A percentile compares a stretch with the other conserved stretches of the same genome.
Conservation (phyloP, 2,797 vertebrate species). For the Enteromius thamalakanensis region DNA sequence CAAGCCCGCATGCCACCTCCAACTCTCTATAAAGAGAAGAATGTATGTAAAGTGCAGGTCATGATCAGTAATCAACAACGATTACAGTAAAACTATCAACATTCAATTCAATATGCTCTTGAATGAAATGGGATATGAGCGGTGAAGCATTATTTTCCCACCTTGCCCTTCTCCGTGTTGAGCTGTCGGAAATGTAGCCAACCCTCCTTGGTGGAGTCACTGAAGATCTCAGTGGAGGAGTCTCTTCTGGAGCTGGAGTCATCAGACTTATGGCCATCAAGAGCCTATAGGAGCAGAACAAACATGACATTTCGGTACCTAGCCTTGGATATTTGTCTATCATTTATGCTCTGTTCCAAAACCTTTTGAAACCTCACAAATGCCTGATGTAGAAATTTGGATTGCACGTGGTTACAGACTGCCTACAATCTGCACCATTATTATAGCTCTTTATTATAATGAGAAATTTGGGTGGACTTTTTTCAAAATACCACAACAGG, state of each 20-base stretch:
- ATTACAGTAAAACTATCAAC: neutral
- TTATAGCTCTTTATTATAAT: neutral
- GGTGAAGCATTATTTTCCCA: constrained; percentile 61
- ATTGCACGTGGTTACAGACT: neutral
- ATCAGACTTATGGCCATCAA: constrained; percentile 87
- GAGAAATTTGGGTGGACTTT: neutral
- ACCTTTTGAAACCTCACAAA: neutral
- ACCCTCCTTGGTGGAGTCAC: constrained; percentile 92
- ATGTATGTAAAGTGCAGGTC: neutral
- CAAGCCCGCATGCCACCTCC: constrained; percentile 90
- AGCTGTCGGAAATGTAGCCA: constrained; percentile 92
- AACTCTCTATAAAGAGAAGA: constrained; percentile 79
- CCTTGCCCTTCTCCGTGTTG: constrained; percentile 93
- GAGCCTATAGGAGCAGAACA: constrained; percentile 69
- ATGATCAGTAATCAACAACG: neutral
- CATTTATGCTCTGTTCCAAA: constrained; percentile 8
- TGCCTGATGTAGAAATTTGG: neutral
- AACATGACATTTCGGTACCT: neutral
- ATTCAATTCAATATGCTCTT: neutral
- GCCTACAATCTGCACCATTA: neutral
- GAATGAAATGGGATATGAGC: neutral
- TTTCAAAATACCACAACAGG: neutral
- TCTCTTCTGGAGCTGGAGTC: constrained; percentile 90
- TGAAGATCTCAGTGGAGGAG: constrained; percentile 90
- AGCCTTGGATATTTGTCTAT: neutral